Percentiles rank a stretch among this genome's conserved stretches.
These are phyloP conservation scores for Chroicocephalus ridibundus DNA, from an alignment of 2,113 vertebrate species.

Conservation along the genomic window DNA sequence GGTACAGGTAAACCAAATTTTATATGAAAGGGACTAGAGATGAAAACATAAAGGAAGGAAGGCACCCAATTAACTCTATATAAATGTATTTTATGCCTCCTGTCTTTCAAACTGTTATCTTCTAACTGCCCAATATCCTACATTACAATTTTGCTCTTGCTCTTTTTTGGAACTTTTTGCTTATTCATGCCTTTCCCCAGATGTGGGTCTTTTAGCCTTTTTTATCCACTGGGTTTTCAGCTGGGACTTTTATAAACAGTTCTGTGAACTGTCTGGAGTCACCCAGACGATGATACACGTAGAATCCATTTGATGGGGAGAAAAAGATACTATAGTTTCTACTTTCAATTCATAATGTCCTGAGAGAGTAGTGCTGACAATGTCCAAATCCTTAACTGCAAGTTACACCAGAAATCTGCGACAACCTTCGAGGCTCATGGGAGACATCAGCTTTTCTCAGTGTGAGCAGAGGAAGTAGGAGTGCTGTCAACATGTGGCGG, in stretches of 20 bases:
- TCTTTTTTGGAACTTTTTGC: not conserved
- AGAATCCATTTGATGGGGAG: not conserved
- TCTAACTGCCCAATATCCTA: not conserved
- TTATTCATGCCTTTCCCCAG: not conserved
- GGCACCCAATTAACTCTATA: not conserved
- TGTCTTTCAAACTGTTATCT: not conserved
- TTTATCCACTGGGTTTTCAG: not conserved
- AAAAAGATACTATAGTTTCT: not conserved
- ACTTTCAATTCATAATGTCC: not conserved
- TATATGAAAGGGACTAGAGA: not conserved
- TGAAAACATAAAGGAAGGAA: not conserved
- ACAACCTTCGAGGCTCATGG: fast-evolving
- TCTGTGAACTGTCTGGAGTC: not conserved
- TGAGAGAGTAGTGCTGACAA: not conserved
- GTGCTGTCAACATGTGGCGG: not conserved
- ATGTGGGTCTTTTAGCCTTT: fast-evolving
- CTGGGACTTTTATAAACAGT: not conserved
- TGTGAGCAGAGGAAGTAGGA: not conserved
- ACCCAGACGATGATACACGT: not conserved
- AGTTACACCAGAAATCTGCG: not conserved
- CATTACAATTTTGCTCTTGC: not conserved
- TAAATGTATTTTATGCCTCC: not conserved
- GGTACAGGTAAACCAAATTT: not conserved
- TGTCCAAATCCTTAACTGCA: not conserved
- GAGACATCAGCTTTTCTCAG: not conserved